Percentiles rank a stretch among this genome's conserved stretches.
phyloP scores from a whole-genome alignment of 2,888 invertebrate species.

The Pharmacophagus antenor region DNA sequence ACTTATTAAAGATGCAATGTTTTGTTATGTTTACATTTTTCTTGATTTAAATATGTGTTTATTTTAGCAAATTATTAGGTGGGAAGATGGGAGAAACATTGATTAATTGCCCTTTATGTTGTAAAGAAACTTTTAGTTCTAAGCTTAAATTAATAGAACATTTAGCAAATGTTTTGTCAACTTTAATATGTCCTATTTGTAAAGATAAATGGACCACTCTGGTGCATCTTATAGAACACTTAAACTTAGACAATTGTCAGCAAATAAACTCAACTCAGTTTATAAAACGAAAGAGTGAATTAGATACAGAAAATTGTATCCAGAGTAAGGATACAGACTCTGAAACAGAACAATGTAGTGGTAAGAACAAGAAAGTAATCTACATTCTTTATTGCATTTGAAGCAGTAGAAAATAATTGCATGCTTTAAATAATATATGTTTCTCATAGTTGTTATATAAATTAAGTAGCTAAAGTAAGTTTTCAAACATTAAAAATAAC shows the following conservation, averaged over 20 bases:
- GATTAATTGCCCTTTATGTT: slow-evolving; percentile 83
- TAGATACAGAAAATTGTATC: not conserved
- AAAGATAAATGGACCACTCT: slow-evolving; percentile 76
- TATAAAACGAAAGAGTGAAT: slow-evolving; percentile 10
- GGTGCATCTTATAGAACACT: slow-evolving; percentile 79
- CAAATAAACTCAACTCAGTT: slow-evolving; percentile 32
- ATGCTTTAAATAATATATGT: too few relatives aligned
- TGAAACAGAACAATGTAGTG: slow-evolving; percentile 3
- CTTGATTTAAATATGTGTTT: slow-evolving; percentile 1
- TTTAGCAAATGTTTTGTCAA: slow-evolving; percentile 69
- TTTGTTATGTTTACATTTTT: slow-evolving; percentile 47
- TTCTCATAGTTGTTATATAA: too few relatives aligned
- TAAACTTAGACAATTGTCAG: slow-evolving; percentile 65
- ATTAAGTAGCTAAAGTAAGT: too few relatives aligned
- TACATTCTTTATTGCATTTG: not conserved
- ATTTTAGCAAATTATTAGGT: slow-evolving; percentile 30
- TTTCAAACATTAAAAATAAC: too few relatives aligned
- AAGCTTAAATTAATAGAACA: slow-evolving; percentile 77
- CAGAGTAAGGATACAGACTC: not conserved
- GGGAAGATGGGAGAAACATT: slow-evolving; percentile 74
- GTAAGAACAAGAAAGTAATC: not conserved
- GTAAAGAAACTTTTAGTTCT: slow-evolving; percentile 81
- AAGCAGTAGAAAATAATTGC: too few relatives aligned
- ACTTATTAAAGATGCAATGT: slow-evolving; percentile 42
- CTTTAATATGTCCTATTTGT: slow-evolving; percentile 83